These are phyloP conservation scores for Anas platyrhynchos DNA, from an alignment of 2,113 vertebrate genomes.

Conservation along the genomic window DNA sequence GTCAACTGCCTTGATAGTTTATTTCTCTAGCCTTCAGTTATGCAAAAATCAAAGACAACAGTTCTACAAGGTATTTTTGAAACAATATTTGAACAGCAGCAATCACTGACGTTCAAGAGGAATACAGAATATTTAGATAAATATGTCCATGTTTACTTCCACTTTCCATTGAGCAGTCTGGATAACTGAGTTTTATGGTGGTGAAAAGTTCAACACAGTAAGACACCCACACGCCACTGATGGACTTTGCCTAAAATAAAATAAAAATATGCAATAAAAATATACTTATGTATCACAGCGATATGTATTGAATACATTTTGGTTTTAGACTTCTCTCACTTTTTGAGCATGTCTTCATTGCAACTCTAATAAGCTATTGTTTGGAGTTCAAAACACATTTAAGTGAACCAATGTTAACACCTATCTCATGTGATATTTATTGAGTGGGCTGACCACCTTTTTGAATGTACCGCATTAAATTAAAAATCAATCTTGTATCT, in stretches of 20 bases:
- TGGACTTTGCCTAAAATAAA: too few species aligned
- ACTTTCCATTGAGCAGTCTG: neutral
- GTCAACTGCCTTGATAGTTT: neutral
- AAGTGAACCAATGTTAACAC: too few species aligned
- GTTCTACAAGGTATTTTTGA: neutral
- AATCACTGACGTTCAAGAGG: neutral
- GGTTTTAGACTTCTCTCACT: neutral
- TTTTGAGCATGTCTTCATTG: neutral
- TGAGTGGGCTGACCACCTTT: neutral
- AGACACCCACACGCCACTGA: neutral
- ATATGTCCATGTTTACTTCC: neutral
- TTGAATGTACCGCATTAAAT: neutral
- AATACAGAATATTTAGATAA: neutral
- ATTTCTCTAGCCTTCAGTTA: neutral
- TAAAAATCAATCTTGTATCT: neutral
- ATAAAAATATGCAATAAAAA: neutral
- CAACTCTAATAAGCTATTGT: neutral
- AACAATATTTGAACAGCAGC: neutral
- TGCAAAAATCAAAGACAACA: neutral
- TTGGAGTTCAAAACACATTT: neutral
- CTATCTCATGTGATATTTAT: neutral
- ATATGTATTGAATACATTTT: neutral
- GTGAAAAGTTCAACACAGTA: neutral
- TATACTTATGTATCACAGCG: neutral
- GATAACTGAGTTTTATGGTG: neutral